Base-by-base conservation (phyloP, 2,888 invertebrate species). In the Rhagonycha fulva region DNA sequence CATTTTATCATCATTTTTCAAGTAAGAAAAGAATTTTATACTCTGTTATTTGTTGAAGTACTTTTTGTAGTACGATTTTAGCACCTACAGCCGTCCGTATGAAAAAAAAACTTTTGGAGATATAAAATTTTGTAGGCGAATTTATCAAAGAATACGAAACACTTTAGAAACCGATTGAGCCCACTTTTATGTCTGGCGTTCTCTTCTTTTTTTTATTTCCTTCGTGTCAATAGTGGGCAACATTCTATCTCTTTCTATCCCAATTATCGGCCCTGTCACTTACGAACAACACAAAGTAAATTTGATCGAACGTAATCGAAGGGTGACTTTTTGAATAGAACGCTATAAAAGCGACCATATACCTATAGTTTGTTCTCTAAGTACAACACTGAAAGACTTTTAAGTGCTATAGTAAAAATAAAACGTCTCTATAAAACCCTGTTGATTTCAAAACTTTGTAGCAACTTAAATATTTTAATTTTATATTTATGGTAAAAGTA, bases 241-340 rank as follows among this genome's bases (percentile, higher is more conserved):
- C 71, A 68, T 74, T 74, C 62, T 78, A 77, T 82, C 81, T 80
- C 81, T 74, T 81, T 81, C 83, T 82, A 78, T 82, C 79, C 83
- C 85, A 85, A 85, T 85, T 85, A 85, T 84, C 83, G 82, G 79
- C 80, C 82, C 82, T 84, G 84, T 84, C 84, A 84, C 84, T 84
- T 84, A 82, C 79, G 79, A 80, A 74, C 75, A 70, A 82, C 83
- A 83, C 82, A 84, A 84, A 84, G 83, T 82, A 81, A 80, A 80
- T 79, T 75, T 77, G 81, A 80, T 81, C 78, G 81, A 81, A 80
- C 67, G 75, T 77, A 76, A 76, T 77, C 78, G 79, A 76, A 80
- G 79, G 80, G 79, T 78, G 79, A 82, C 79, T 80, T 80, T 80
- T 80, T 76, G 75, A 80, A 80, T 77, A 70, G 76, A 72, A 70